Evolutionary conservation across 1,140 invertebrate species (phyloP).

Genomic region (Stegodyphus mimosarum): DNA sequence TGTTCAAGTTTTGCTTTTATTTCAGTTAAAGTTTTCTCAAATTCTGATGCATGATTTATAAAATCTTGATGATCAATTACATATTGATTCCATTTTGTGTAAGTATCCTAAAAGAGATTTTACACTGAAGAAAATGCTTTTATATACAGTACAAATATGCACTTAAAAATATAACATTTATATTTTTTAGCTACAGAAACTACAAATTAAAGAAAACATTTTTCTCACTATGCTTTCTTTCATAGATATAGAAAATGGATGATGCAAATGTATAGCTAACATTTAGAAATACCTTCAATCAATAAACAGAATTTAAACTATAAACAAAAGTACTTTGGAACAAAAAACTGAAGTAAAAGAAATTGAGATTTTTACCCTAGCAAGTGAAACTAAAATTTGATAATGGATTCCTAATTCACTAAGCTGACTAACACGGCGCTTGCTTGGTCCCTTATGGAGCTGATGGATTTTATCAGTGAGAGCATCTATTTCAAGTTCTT

Average conservation of each 20-base stretch:
- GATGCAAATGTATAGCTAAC: too few species aligned
- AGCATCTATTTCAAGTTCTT: slow-evolving; percentile 92
- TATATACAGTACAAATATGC: too few species aligned
- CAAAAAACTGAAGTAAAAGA: too few species aligned
- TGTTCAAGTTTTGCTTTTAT: slow-evolving; percentile 84
- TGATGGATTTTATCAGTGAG: slow-evolving; percentile 90
- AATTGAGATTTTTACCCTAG: slow-evolving; percentile 74
- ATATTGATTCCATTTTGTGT: slow-evolving; percentile 91
- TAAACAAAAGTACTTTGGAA: too few species aligned
- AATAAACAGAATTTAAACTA: too few species aligned
- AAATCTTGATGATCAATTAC: slow-evolving; percentile 90
- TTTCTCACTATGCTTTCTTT: too few species aligned
- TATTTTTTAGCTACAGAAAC: too few species aligned
- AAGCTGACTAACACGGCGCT: slow-evolving; percentile 74
- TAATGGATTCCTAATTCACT: slow-evolving; percentile 91
- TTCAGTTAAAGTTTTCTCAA: slow-evolving; percentile 84
- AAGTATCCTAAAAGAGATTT: slow-evolving; percentile 75
- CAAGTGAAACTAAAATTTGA: slow-evolving; percentile 87
- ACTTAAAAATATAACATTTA: too few species aligned
- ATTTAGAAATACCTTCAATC: too few species aligned
- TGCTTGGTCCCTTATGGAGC: slow-evolving; percentile 76
- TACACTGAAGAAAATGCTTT: too few species aligned
- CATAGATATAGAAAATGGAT: too few species aligned
- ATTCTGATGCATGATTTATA: slow-evolving; percentile 81
- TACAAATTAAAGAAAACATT: too few species aligned